A percentile compares a stretch with the other conserved stretches of the same genome.
phyloP scores from a whole-genome alignment of 23 tunicate genomes.

The Halocynthia roretzi region DNA sequence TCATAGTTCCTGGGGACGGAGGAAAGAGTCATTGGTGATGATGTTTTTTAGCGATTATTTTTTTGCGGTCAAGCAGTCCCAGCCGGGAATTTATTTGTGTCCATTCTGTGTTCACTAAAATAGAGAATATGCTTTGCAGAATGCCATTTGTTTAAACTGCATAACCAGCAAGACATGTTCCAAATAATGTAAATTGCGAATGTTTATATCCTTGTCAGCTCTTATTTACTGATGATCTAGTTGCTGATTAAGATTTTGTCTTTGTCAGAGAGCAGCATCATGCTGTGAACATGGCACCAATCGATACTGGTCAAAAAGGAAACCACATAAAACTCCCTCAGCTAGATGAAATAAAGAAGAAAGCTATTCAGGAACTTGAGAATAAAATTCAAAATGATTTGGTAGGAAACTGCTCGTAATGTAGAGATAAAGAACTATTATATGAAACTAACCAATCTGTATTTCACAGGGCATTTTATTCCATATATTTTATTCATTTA shows the following conservation, averaged over 20 bases:
- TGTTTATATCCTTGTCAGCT: too few species aligned
- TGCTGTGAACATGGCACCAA: not conserved
- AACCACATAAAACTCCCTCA: conserved; percentile 26
- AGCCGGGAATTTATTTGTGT: too few species aligned
- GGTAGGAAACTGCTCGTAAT: conserved; percentile 2
- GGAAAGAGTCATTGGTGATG: too few species aligned
- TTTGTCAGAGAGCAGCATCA: not conserved
- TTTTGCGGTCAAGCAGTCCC: too few species aligned
- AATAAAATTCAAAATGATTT: conserved; percentile 51
- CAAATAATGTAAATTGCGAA: too few species aligned
- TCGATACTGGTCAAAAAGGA: conserved; percentile 6
- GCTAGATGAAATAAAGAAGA: conserved; percentile 50
- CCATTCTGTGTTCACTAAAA: too few species aligned
- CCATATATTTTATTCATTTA: not conserved
- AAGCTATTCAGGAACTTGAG: conserved; percentile 46
- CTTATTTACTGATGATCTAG: too few species aligned
- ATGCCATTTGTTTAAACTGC: too few species aligned
- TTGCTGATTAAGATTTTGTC: conserved; percentile 1
- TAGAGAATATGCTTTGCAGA: too few species aligned
- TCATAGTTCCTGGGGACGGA: too few species aligned
- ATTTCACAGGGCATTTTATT: not conserved
- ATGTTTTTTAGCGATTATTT: too few species aligned
- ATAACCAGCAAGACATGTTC: too few species aligned
- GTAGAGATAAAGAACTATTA: not conserved
- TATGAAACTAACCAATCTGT: not conserved